Evolutionary conservation across 2,113 vertebrate species (phyloP).

Genomic region (Clarias magur): DNA sequence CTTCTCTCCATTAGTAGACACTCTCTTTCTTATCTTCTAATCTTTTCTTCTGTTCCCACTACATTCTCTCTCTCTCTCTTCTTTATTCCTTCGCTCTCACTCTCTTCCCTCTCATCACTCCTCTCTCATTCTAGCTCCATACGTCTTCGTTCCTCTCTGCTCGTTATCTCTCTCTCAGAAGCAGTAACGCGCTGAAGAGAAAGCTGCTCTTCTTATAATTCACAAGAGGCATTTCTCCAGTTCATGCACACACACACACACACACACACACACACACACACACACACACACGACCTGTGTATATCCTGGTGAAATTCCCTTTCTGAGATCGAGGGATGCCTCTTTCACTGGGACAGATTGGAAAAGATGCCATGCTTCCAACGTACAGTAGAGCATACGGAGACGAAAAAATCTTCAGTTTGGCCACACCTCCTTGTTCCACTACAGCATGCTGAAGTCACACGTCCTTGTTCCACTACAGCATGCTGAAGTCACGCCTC

Average conservation of each 20-base stretch:
- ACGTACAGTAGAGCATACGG: no score
- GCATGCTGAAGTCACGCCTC: neutral
- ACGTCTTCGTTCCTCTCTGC: neutral
- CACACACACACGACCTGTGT: neutral
- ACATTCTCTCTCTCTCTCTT: neutral
- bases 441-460: neutral
- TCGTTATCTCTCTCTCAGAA: constrained; percentile 1
- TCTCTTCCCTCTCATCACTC: neutral
- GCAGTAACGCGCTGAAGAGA: neutral
- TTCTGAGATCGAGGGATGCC: neutral
- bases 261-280: neutral
- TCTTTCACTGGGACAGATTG: neutral
- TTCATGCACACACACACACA: neutral
- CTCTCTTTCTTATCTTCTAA: neutral
- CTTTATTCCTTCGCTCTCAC: neutral
- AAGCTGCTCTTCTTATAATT: neutral
- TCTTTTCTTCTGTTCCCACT: neutral
- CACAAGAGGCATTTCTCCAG: neutral
- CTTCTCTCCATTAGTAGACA: neutral
- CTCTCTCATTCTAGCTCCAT: constrained; percentile 9
- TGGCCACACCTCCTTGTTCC: neutral
- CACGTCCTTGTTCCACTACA: neutral
- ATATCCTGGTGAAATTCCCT: neutral
- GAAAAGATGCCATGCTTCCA: neutral
- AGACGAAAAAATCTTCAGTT: neutral